Base-by-base conservation (phyloP, 53 echinoderm and acorn worm species). In the Crossaster papposus region DNA sequence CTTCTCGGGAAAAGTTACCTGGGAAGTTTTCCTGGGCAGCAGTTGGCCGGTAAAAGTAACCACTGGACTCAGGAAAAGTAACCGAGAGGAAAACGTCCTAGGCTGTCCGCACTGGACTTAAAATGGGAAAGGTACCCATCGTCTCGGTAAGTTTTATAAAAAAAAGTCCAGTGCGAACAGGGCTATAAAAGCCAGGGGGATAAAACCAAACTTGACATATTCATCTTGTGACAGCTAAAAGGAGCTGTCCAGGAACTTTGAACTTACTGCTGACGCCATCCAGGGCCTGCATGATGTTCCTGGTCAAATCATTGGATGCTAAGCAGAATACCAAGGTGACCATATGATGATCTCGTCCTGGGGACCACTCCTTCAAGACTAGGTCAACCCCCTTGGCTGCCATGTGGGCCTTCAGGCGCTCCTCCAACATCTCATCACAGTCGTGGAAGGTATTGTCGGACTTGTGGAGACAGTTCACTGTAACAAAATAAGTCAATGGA, bases 321-420 rank as follows among this genome's bases (percentile, higher is more conserved):
- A 92, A 89, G 77, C 95, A 95, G 70, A 84, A 77, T 1, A 95
- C 95, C 65, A 95, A 64, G 7, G 93, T 95, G 70, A 95, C 91
- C 91, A 92, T 92, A 64, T 95, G 88, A 51, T 91, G 80, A 70
- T 95, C 95, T 54, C 91, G 79, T 15, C 93, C 91, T 13, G 89
- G 88, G 22, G 79, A 83, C 95, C 95, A 95, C 65, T 91, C 91
- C 51, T 95, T 93, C 54, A 95, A 77, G 9, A 88, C 89, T 31
- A 95, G 92, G 87, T 95, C 95, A 63, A 95, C 93, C 11, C 93
- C 88, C 89, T 93, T 95, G 32, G 93, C 93, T 3, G 95, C 91
- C 95, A 95, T 95, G 89, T 93, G 93, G 14, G 95, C 88, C 88
- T 94, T 95, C 36, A 95, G 86, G 18, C 95, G 87, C 17, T 94